Percentiles rank a stretch among this genome's conserved stretches.
phyloP scores from a whole-genome alignment of 1,140 invertebrate species.

The Diachasmimorpha longicaudata region DNA sequence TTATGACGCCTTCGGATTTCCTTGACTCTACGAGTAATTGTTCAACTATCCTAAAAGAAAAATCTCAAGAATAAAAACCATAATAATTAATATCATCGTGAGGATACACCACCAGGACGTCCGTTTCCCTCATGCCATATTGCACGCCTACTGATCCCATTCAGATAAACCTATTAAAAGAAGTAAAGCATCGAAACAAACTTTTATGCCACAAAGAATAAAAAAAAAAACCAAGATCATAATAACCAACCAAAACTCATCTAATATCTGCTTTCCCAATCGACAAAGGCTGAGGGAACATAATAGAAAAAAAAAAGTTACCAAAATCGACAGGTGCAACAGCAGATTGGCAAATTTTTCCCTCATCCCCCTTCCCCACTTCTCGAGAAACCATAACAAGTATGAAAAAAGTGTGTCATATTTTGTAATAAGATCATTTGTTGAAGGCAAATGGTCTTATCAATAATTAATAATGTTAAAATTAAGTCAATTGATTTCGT shows the following conservation, averaged over 20 bases:
- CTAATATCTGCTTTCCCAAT: neutral
- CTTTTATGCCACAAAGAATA: neutral
- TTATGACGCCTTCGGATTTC: too few relatives aligned
- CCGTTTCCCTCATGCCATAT: slow-evolving; percentile 5
- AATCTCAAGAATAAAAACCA: neutral
- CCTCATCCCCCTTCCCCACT: neutral
- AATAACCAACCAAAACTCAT: neutral
- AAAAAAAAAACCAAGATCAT: neutral
- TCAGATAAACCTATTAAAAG: neutral
- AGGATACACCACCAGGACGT: neutral
- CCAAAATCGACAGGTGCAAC: neutral
- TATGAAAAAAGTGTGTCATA: neutral
- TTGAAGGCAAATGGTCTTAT: too few relatives aligned
- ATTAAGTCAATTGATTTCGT: too few relatives aligned
- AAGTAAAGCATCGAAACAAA: neutral
- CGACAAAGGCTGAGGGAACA: neutral
- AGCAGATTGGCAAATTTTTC: neutral
- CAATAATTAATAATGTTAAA: too few relatives aligned
- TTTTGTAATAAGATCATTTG: too few relatives aligned
- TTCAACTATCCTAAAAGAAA: neutral
- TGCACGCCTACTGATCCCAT: slow-evolving; percentile 3
- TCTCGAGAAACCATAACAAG: neutral
- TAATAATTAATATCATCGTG: neutral
- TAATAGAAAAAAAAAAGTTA: neutral
- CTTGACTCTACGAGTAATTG: too few relatives aligned